Base-by-base conservation (phyloP, 1,140 invertebrate genomes). In the Bombus confusus region DNA sequence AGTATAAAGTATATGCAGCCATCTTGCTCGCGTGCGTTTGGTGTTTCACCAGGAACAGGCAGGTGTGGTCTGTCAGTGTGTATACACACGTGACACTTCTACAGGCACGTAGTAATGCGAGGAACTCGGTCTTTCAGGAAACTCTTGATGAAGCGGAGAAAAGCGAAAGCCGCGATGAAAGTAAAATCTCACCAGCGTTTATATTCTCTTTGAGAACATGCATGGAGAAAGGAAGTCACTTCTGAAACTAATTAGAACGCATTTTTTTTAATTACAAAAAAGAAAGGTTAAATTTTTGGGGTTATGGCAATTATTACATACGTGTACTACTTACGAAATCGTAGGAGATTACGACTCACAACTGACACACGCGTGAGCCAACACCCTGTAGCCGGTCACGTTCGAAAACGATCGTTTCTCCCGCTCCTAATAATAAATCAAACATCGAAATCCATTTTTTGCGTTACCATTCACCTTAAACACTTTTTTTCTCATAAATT, bases 121-220 rank as follows among this genome's bases (percentile, higher is more conserved):
- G 52, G 31, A 79, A 79, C 76, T 78, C 37, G 43, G 39, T 72
- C 68, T 66, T 66, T 37, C 43, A 68, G 47, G 59, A 80, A 80
- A 85, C 71, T 66, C 31, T 66, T 71, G 41, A 31, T 22, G 22
- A 41, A 47, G 22, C n/a, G 64, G 62, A n/a, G 72, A 80, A 88
- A 86, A 88, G 85, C 69, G 87, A 86, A 88, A 88, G 85, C 57
- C 28, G 15, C 13, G 41, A 57, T 47, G 84, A 85, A 85, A 85
- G 84, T 74, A 85, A 85, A 85, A 85, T 52, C 64, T 57, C 22
- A 52, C 37, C 18, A 73, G 39, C 18, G 0, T 13, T 41, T 66
- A 37, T 57, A 47, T 34, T 43, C 31, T 72, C 76, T 79, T 84
- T 62, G 47, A 81, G 34, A 28, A 72, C 28, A 10, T 22, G 1